phyloP scores from a whole-genome alignment of 2,113 vertebrate species.

The Rhynchomys soricoides region DNA sequence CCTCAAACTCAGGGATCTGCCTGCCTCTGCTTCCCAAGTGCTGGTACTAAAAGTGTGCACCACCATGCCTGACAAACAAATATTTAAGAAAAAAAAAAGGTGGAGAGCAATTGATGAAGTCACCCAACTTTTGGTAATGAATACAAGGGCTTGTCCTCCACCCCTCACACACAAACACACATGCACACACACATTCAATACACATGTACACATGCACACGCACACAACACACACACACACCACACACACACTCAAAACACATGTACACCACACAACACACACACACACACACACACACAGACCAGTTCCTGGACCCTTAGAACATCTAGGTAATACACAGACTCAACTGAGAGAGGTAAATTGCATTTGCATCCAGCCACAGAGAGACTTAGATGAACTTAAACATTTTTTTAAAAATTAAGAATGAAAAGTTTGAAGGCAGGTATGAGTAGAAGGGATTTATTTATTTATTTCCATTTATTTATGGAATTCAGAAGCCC shows the following conservation, averaged over 20 bases:
- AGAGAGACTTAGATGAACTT: background rate
- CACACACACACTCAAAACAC: no score
- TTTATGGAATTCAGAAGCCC: background rate
- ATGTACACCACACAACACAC: background rate
- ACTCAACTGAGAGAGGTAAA: background rate
- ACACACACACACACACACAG: background rate
- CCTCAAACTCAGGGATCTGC: no score
- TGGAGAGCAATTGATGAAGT: background rate
- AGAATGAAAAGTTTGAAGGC: background rate
- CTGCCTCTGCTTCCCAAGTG: no score
- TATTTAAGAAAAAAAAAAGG: background rate
- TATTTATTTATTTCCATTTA: background rate
- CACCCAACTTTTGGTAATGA: background rate
- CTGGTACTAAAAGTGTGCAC: no score
- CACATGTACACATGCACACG: background rate
- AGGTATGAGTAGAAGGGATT: background rate
- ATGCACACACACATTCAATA: background rate
- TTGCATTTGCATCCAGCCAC: background rate
- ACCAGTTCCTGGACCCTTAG: background rate
- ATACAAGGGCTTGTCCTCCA: background rate
- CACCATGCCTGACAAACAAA: no score
- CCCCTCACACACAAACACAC: background rate
- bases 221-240: background rate
- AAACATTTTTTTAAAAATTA: background rate
- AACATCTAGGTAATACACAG: background rate